Conservation (phyloP, 2,888 invertebrate genomes). For the Lithophane leautieri region DNA sequence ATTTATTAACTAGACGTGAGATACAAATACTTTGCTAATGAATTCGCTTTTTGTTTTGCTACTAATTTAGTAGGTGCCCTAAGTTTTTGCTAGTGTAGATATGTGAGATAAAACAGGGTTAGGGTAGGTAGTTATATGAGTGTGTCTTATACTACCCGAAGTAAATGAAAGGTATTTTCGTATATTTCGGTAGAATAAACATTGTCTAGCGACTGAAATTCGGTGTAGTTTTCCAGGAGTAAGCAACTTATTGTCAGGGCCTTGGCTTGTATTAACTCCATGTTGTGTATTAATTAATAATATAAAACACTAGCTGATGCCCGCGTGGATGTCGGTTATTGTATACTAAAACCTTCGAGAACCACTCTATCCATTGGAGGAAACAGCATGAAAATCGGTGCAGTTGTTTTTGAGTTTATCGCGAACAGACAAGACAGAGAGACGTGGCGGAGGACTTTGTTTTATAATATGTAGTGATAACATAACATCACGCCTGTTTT, state of each 20-base stretch:
- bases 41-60: constrained; percentile 29
- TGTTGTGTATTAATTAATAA: neutral
- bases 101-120: constrained; percentile 10
- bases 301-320: too few species aligned
- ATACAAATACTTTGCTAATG: constrained; percentile 43
- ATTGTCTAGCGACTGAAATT: neutral
- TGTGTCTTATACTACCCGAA: neutral
- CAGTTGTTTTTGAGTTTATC: too few species aligned
- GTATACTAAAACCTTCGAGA: too few species aligned
- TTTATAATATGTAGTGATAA: too few species aligned
- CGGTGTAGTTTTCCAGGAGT: neutral
- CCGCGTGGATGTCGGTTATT: too few species aligned
- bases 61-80: constrained; percentile 20
- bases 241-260: neutral
- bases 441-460: too few species aligned
- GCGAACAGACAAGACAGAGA: too few species aligned
- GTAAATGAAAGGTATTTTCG: neutral
- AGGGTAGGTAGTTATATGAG: neutral
- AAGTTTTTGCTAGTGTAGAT: constrained; percentile 36
- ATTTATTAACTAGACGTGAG: constrained; percentile 20
- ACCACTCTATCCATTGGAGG: too few species aligned
- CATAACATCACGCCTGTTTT: neutral
- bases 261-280: neutral
- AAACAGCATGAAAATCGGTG: too few species aligned
- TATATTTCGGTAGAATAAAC: constrained; percentile 18